A percentile compares a stretch with the other conserved stretches of the same genome.
phyloP scores from a whole-genome alignment of 2,797 vertebrate species.

The Rhyacichthys aspro region DNA sequence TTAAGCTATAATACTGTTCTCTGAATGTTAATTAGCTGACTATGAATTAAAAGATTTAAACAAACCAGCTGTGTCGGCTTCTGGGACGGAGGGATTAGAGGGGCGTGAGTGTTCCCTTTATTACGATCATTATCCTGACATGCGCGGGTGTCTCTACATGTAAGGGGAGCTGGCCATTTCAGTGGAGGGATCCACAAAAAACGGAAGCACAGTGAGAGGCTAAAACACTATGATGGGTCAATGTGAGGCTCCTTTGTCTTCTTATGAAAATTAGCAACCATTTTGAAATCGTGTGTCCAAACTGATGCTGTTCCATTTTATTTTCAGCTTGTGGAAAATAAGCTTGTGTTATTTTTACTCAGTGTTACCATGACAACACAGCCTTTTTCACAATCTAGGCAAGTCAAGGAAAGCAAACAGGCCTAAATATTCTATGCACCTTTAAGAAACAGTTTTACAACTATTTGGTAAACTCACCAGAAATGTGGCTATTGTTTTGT shows the following conservation, averaged over 20 bases:
- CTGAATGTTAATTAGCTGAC: slow-evolving; percentile 82
- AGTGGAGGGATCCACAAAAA: slow-evolving; percentile 48
- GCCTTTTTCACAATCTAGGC: slow-evolving; percentile 51
- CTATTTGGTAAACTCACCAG: background rate
- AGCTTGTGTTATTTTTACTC: slow-evolving; percentile 86
- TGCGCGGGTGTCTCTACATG: slow-evolving; percentile 75
- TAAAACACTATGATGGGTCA: slow-evolving; percentile 4
- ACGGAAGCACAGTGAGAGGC: slow-evolving; percentile 33
- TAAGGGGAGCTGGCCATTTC: slow-evolving; percentile 65
- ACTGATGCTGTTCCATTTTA: slow-evolving; percentile 80
- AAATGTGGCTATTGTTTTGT: background rate
- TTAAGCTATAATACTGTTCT: slow-evolving; percentile 69
- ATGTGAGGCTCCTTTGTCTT: slow-evolving; percentile 35
- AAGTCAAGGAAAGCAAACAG: slow-evolving; percentile 67
- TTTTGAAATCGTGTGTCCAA: slow-evolving; percentile 80
- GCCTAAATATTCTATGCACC: slow-evolving; percentile 27
- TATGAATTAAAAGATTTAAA: slow-evolving; percentile 82
- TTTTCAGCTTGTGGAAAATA: slow-evolving; percentile 81
- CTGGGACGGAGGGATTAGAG: slow-evolving; percentile 81
- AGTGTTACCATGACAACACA: slow-evolving; percentile 83
- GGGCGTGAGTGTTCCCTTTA: slow-evolving; percentile 80
- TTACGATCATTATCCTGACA: slow-evolving; percentile 83
- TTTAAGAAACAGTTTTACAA: slow-evolving; percentile 37
- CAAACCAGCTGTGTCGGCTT: slow-evolving; percentile 81
- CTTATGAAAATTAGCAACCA: slow-evolving; percentile 77